Evolutionary conservation across 1,140 invertebrate genomes (phyloP).

Genomic region (Drosophila nannoptera): DNA sequence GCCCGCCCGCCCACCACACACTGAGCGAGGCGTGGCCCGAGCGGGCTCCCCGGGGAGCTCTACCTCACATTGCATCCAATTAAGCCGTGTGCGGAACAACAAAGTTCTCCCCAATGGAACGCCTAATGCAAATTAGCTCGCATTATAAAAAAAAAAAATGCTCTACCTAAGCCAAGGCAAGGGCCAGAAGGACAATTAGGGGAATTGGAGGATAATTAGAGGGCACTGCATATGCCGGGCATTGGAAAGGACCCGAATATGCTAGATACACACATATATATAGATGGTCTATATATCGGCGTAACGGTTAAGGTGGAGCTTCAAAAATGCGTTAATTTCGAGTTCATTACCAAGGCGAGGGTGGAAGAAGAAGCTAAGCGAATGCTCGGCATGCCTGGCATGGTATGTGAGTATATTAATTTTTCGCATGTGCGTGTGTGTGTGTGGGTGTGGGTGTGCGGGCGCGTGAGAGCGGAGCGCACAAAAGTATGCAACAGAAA

Average conservation of each 20-base stretch:
- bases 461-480: conserved; percentile 25
- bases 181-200: conserved; percentile 1
- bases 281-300: too few relatives aligned
- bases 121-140: conserved; percentile 16
- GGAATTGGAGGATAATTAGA: not conserved
- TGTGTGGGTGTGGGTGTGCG: not conserved
- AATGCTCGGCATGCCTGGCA: conserved; percentile 45
- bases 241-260: too few relatives aligned
- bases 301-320: not conserved
- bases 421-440: conserved; percentile 38
- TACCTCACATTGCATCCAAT: conserved; percentile 22
- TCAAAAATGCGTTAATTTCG: conserved; percentile 49
- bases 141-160: not conserved
- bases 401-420: conserved; percentile 66
- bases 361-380: conserved; percentile 30
- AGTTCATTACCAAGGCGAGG: conserved; percentile 56
- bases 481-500: conserved; percentile 64
- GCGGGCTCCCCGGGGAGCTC: conserved; percentile 1
- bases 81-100: conserved; percentile 13
- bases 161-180: not conserved
- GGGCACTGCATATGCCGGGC: too few relatives aligned
- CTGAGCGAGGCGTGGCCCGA: not conserved
- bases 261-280: too few relatives aligned
- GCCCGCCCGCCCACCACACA: not conserved
- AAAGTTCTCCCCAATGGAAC: conserved; percentile 13